phyloP scores from a whole-genome alignment of 1,140 invertebrate species.

The Drosophila hydei region DNA sequence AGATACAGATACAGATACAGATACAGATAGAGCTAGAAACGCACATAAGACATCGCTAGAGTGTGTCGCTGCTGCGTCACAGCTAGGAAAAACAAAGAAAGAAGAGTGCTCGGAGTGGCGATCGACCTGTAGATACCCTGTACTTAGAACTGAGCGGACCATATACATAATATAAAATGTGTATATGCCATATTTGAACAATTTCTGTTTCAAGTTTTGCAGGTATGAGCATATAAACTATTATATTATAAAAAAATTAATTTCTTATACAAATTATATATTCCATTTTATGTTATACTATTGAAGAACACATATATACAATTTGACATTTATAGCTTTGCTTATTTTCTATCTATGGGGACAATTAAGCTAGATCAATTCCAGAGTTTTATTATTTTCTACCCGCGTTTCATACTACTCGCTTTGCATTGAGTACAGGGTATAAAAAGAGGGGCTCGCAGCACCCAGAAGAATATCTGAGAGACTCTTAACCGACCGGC shows the following conservation, averaged over 20 bases:
- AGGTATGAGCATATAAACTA: no score
- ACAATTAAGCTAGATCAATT: background rate
- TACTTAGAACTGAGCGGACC: background rate
- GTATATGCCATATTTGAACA: no score
- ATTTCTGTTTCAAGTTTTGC: no score
- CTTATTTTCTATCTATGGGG: background rate
- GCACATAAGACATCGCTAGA: constrained; percentile 14
- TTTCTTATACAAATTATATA: no score
- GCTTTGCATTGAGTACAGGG: background rate
- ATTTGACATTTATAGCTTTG: background rate
- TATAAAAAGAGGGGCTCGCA: constrained; percentile 7
- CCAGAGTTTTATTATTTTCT: background rate
- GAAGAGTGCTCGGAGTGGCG: background rate
- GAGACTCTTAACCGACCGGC: constrained; percentile 2
- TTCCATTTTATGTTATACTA: no score
- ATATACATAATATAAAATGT: no score
- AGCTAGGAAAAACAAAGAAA: constrained; percentile 3
- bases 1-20: constrained; percentile 9
- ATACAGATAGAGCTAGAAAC: background rate
- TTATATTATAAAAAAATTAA: no score
- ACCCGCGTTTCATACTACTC: background rate
- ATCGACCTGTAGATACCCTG: background rate
- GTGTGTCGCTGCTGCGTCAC: constrained; percentile 29
- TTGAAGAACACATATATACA: background rate
- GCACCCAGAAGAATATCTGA: background rate